Conservation (phyloP, 2,888 invertebrate species). For the Drosophila crucigera region DNA sequence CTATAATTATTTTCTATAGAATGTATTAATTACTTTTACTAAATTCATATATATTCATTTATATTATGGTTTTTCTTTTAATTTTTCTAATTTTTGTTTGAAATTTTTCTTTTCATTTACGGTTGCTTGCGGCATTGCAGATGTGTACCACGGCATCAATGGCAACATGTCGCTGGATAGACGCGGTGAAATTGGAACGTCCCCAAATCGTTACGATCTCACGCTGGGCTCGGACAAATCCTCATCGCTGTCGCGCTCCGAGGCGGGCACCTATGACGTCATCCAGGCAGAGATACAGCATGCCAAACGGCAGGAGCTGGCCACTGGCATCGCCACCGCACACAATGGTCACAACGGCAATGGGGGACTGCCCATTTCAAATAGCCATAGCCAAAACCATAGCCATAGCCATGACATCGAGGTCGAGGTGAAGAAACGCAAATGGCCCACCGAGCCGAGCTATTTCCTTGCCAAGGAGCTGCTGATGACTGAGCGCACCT, state of each 20-base stretch:
- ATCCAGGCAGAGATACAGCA: slow-evolving; percentile 84
- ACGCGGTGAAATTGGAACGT: slow-evolving; percentile 81
- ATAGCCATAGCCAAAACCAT: slow-evolving; percentile 29
- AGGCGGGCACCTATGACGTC: slow-evolving; percentile 85
- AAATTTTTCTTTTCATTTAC: slow-evolving; percentile 10
- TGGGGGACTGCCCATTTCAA: slow-evolving; percentile 19
- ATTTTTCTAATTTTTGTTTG: background rate
- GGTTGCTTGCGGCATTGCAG: slow-evolving; percentile 52
- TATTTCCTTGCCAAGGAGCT: slow-evolving; percentile 96
- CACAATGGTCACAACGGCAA: slow-evolving; percentile 76
- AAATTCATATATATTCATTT: background rate
- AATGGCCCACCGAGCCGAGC: slow-evolving; percentile 89
- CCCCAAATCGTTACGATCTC: slow-evolving; percentile 83
- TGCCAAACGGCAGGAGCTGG: slow-evolving; percentile 80
- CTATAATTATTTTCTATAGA: slow-evolving; percentile 7
- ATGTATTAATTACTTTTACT: background rate
- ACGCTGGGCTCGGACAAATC: slow-evolving; percentile 85
- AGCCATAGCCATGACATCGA: slow-evolving; percentile 67
- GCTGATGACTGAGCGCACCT: slow-evolving; percentile 97
- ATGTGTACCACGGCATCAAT: slow-evolving; percentile 85
- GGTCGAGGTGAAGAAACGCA: slow-evolving; percentile 84
- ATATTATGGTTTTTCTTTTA: background rate
- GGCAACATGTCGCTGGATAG: slow-evolving; percentile 85
- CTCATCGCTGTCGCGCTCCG: slow-evolving; percentile 84
- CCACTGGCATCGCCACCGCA: slow-evolving; percentile 72